Evolutionary conservation across 2,888 invertebrate genomes (phyloP).

Genomic region (Chrysopilus asiliformis): DNA sequence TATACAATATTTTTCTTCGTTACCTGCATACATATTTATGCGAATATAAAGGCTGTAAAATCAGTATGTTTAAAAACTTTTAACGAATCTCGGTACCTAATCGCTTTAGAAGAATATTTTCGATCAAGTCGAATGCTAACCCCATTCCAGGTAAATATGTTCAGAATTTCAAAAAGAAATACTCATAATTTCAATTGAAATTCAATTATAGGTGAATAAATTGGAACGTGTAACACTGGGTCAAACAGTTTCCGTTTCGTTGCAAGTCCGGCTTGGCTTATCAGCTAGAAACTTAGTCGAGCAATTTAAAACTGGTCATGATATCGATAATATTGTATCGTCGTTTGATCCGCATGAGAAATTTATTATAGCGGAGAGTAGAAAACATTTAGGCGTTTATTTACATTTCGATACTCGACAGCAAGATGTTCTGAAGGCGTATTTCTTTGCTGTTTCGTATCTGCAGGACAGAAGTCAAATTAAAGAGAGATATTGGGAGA

Average conservation of each 20-base stretch:
- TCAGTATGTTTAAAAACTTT: conserved; percentile 66
- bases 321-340: conserved; percentile 33
- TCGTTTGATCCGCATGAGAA: conserved; percentile 36
- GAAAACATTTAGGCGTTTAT: conserved; percentile 32
- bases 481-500: conserved; percentile 38
- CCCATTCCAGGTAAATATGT: conserved; percentile 42
- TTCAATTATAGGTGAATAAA: conserved; percentile 39
- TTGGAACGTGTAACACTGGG: conserved; percentile 56
- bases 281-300: conserved; percentile 32
- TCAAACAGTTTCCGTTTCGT: conserved; percentile 36
- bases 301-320: conserved; percentile 31
- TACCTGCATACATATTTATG: conserved; percentile 65
- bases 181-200: background rate
- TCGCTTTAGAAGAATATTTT: conserved; percentile 55
- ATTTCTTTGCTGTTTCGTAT: conserved; percentile 36
- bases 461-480: conserved; percentile 35
- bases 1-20: conserved; percentile 61
- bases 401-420: conserved; percentile 34
- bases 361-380: conserved; percentile 34
- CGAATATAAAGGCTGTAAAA: conserved; percentile 78
- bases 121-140: conserved; percentile 44
- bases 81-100: conserved; percentile 63
- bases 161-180: no score
- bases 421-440: conserved; percentile 34
- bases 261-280: conserved; percentile 30